Evolutionary conservation across 2,797 vertebrate species (phyloP).

Genomic region (Spheniscus humboldti): DNA sequence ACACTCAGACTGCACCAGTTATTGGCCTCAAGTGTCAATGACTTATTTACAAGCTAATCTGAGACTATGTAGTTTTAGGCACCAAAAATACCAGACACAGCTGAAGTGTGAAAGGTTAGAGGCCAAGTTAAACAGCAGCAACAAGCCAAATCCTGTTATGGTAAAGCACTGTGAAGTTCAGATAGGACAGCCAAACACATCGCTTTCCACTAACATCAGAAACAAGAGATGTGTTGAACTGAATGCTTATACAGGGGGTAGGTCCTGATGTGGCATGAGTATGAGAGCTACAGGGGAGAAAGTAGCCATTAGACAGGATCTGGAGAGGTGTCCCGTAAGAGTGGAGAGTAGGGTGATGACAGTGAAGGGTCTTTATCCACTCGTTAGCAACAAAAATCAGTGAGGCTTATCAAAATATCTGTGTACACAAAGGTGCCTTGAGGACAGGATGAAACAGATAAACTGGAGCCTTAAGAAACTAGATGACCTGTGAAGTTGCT

Average conservation of each 20-base stretch:
- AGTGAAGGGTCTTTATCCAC: not conserved
- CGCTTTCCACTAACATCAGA: not conserved
- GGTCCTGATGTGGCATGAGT: not conserved
- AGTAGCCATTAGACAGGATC: not conserved
- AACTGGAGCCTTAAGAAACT: not conserved
- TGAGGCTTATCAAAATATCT: not conserved
- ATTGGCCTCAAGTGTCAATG: not conserved
- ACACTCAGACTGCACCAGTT: not conserved
- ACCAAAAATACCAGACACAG: not conserved
- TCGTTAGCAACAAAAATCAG: not conserved
- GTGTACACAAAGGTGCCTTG: not conserved
- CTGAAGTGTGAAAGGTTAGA: not conserved
- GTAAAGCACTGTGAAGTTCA: not conserved
- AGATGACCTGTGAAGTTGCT: not conserved
- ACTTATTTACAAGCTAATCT: not conserved
- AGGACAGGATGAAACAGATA: not conserved
- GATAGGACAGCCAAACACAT: not conserved
- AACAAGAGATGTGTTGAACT: not conserved
- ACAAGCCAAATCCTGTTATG: not conserved
- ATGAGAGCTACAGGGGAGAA: not conserved
- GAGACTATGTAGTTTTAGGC: not conserved
- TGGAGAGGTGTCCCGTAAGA: not conserved
- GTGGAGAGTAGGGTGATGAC: not conserved
- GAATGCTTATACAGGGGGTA: not conserved
- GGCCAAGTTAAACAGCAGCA: not conserved